phyloP scores from a whole-genome alignment of 2,797 vertebrate species.

The Chromobotia macracanthus region DNA sequence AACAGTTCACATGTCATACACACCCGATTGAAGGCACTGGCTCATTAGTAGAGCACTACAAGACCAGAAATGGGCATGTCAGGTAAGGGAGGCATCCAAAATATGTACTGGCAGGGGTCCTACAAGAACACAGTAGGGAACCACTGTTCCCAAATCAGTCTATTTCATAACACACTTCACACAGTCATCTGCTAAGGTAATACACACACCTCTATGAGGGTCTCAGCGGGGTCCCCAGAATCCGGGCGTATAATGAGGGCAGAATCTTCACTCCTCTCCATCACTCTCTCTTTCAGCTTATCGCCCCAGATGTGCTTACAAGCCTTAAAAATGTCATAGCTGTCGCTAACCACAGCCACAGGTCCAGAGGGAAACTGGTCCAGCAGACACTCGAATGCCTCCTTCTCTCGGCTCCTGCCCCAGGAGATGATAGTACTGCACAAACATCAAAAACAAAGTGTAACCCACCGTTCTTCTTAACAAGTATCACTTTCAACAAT shows the following conservation, averaged over 20 bases:
- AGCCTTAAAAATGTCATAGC: conserved; percentile 82
- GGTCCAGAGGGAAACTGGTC: conserved; percentile 77
- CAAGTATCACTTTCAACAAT: neutral
- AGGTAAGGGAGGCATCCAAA: no score
- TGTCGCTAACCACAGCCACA: conserved; percentile 81
- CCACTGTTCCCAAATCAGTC: no score
- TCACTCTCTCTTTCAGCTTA: conserved; percentile 78
- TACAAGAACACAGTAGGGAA: no score
- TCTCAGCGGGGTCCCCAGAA: conserved; percentile 79
- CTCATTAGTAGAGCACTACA: no score
- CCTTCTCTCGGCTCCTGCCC: conserved; percentile 76
- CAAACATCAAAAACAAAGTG: conserved; percentile 23
- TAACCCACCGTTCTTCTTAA: neutral
- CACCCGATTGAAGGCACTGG: no score
- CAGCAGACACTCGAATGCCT: conserved; percentile 76
- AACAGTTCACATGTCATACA: no score
- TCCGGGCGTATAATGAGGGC: conserved; percentile 78
- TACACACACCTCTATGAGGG: conserved; percentile 74
- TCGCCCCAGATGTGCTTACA: conserved; percentile 82
- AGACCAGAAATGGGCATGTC: no score
- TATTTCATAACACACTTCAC: neutral
- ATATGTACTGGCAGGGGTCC: no score
- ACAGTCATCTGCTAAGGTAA: neutral
- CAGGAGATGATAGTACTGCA: conserved; percentile 81
- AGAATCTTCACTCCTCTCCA: conserved; percentile 77